A percentile compares a stretch with the other conserved stretches of the same genome.
Conservation (phyloP, 2,888 invertebrate genomes). For the Coelinius sp. region DNA sequence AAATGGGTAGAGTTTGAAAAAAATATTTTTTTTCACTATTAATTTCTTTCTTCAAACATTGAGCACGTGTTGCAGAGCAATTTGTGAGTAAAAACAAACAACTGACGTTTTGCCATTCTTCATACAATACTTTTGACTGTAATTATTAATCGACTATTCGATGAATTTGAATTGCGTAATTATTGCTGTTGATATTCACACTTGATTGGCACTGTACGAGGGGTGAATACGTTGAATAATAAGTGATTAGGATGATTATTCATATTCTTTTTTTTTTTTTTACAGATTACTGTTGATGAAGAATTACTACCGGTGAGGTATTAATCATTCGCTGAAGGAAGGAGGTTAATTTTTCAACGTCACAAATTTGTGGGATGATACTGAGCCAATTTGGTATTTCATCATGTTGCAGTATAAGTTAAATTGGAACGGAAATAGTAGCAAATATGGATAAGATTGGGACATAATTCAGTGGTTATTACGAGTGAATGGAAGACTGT, state of each 20-base stretch:
- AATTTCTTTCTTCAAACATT: background rate
- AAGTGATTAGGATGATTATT: background rate
- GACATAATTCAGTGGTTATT: background rate
- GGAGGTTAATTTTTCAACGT: background rate
- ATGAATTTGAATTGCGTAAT: constrained; percentile 3
- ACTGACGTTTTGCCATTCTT: background rate
- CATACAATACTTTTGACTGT: background rate
- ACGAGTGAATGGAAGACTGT: background rate
- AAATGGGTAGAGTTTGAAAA: background rate
- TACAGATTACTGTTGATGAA: background rate
- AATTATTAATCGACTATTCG: background rate
- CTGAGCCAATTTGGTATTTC: background rate
- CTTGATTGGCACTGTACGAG: background rate
- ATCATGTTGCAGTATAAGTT: background rate
- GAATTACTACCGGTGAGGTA: background rate
- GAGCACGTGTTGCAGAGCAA: background rate
- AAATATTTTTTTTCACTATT: background rate
- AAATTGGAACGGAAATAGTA: background rate
- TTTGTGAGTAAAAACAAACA: background rate
- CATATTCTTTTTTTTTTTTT: background rate
- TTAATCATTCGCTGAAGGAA: background rate
- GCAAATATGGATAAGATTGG: background rate
- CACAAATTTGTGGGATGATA: background rate
- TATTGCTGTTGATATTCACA: background rate
- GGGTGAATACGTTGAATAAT: background rate